phyloP scores from a whole-genome alignment of 2,113 vertebrate species.

The Capricornis sumatraensis region DNA sequence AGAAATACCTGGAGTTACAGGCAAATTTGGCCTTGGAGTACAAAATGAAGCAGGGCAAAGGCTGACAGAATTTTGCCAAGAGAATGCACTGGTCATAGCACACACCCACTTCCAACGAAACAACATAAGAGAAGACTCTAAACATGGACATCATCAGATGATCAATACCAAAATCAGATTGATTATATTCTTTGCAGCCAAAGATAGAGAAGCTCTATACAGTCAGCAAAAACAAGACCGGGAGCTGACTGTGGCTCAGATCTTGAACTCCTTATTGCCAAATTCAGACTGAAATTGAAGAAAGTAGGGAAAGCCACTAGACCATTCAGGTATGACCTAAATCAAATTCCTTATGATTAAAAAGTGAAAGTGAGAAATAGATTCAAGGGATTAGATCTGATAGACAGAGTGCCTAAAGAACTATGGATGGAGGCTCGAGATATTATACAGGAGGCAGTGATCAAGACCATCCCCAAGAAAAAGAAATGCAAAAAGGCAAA shows the following conservation, averaged over 20 bases:
- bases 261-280: not conserved
- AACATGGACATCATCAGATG: not conserved
- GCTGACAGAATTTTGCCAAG: not conserved
- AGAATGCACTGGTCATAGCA: not conserved
- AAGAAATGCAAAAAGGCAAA: not conserved
- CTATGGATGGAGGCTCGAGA: not conserved
- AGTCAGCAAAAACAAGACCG: not conserved
- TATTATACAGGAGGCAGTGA: not conserved
- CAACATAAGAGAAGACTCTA: not conserved
- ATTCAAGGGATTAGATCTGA: not conserved
- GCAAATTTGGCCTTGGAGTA: not conserved
- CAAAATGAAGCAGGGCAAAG: not conserved
- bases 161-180: not conserved
- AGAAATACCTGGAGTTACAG: not conserved
- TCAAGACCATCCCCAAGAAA: not conserved
- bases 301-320: not conserved
- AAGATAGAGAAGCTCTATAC: not conserved
- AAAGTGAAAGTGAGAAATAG: not conserved
- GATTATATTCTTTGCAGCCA: not conserved
- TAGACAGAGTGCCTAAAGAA: not conserved
- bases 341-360: not conserved
- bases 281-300: not conserved
- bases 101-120: not conserved
- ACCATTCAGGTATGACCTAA: not conserved
- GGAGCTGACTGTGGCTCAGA: not conserved